Conservation (phyloP, 2,113 vertebrate species). For the Climacteris rufus region DNA sequence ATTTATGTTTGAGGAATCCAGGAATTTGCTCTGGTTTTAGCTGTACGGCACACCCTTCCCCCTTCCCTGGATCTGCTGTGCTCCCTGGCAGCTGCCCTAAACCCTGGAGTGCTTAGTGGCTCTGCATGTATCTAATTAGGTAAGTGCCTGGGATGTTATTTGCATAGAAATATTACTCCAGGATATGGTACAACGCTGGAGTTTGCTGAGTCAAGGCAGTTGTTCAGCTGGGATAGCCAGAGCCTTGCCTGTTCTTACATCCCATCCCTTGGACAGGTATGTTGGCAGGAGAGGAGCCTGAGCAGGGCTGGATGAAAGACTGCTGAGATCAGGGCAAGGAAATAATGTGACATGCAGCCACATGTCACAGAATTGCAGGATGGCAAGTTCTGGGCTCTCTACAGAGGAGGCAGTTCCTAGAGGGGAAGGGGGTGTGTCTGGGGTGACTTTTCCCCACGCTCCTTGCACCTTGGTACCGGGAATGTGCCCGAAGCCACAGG, state of each 20-base stretch:
- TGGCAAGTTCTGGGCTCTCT: not conserved
- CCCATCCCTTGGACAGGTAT: not conserved
- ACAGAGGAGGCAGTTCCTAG: not conserved
- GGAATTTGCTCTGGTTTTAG: constrained; percentile 36
- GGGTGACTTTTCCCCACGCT: not conserved
- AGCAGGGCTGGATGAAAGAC: not conserved
- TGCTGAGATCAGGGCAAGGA: not conserved
- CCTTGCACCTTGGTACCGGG: not conserved
- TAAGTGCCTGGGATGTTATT: not conserved
- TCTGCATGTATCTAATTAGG: constrained; percentile 37
- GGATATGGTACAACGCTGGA: not conserved
- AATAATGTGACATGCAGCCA: not conserved
- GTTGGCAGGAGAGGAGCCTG: not conserved
- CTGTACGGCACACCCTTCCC: not conserved
- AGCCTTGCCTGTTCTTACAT: not conserved
- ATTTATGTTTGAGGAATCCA: constrained; percentile 50
- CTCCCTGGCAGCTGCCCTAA: constrained; percentile 43
- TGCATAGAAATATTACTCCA: constrained; percentile 30
- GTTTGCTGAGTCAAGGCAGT: constrained; percentile 38
- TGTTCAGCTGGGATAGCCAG: not conserved
- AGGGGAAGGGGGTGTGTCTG: not conserved
- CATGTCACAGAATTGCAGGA: accelerated
- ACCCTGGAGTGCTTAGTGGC: not conserved
- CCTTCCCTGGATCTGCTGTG: not conserved
- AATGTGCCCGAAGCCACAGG: accelerated